Evolutionary conservation across 2,113 vertebrate species (phyloP).

Genomic region (Litocranius walleri): DNA sequence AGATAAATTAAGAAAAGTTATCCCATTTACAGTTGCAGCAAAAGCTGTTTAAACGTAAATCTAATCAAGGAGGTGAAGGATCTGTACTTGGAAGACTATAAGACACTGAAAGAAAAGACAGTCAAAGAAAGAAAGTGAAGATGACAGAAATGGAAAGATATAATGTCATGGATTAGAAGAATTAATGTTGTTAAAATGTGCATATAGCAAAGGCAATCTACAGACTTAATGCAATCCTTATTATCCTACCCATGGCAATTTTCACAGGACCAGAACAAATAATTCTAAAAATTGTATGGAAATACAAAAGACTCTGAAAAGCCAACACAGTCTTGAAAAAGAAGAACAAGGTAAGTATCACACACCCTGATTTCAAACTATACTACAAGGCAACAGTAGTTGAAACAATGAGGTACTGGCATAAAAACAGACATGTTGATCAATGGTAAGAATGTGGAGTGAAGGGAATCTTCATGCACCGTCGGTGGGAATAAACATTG

Average conservation of each 20-base stretch:
- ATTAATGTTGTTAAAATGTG: neutral
- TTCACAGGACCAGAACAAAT: neutral
- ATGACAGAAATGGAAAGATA: neutral
- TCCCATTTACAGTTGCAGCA: neutral
- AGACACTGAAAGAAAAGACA: neutral
- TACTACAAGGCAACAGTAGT: neutral
- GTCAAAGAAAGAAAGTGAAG: neutral
- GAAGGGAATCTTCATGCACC: neutral
- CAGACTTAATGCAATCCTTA: neutral
- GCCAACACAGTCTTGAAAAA: neutral
- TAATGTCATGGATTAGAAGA: neutral
- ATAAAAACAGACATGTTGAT: neutral
- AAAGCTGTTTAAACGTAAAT: neutral
- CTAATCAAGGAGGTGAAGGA: neutral
- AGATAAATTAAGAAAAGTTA: neutral
- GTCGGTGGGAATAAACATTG: neutral
- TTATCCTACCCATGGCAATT: neutral
- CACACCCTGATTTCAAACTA: neutral
- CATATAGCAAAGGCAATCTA: neutral
- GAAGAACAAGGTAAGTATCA: neutral
- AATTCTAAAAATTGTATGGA: neutral
- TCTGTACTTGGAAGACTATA: neutral
- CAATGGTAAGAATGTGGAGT: neutral
- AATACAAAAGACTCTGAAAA: neutral
- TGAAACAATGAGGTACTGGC: neutral